phyloP scores from a whole-genome alignment of 2,888 invertebrate species.

The Stomorhina lunata region DNA sequence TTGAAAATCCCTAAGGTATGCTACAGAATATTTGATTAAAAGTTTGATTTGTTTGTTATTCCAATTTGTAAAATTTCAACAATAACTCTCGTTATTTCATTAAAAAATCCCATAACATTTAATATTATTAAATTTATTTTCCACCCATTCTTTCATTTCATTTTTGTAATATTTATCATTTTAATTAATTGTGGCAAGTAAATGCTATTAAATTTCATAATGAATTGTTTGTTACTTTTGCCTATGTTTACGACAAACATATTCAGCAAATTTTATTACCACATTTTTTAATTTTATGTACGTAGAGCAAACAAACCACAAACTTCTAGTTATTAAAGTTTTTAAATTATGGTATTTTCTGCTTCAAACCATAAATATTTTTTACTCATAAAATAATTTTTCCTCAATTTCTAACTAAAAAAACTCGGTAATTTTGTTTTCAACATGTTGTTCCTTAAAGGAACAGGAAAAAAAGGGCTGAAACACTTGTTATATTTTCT shows the following conservation, averaged over 20 bases:
- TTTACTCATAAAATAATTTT: slow-evolving; percentile 1
- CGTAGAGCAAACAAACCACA: too few relatives aligned
- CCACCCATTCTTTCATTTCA: too few relatives aligned
- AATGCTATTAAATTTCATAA: background rate
- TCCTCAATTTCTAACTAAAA: background rate
- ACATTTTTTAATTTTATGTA: background rate
- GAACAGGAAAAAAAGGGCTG: background rate
- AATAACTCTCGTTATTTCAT: too few relatives aligned
- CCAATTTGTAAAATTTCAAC: too few relatives aligned
- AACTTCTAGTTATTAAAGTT: slow-evolving; percentile 20
- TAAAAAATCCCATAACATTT: too few relatives aligned
- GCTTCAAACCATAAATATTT: background rate
- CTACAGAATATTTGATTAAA: too few relatives aligned
- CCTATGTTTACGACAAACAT: background rate
- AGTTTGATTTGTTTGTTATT: too few relatives aligned
- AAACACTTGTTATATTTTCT: slow-evolving; percentile 22
- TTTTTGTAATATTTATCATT: too few relatives aligned
- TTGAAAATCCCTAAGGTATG: too few relatives aligned
- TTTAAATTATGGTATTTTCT: slow-evolving; percentile 12
- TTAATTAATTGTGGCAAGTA: background rate
- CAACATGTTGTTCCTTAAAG: slow-evolving; percentile 1
- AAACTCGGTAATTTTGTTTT: slow-evolving; percentile 32
- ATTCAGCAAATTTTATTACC: background rate
- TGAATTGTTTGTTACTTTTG: background rate
- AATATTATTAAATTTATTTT: too few relatives aligned